These are phyloP conservation scores for Shargacucullia verbasci DNA, from an alignment of 2,888 invertebrate genomes.

Conservation along the genomic window DNA sequence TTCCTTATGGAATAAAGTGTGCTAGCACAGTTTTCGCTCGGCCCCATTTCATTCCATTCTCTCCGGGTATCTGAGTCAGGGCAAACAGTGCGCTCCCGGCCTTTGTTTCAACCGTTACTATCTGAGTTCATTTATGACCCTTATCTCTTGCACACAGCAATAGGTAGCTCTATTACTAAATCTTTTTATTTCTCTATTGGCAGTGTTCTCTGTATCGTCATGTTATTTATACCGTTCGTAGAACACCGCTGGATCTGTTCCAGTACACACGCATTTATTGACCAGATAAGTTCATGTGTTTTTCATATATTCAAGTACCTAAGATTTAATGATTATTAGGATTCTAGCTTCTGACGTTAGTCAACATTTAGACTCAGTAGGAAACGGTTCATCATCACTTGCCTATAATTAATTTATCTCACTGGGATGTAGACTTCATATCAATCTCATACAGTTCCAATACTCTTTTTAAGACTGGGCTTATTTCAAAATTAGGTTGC, in stretches of 20 bases:
- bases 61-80: constrained; percentile 68
- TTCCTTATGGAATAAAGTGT: constrained; percentile 52
- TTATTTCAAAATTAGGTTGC: no score
- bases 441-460: no score
- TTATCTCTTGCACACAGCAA: constrained; percentile 60
- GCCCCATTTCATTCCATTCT: constrained; percentile 60
- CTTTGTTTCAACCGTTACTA: constrained; percentile 68
- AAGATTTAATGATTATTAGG: no score
- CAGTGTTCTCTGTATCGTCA: constrained; percentile 24
- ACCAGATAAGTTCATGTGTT: constrained; percentile 11
- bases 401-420: no score
- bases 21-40: constrained; percentile 62
- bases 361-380: no score
- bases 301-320: no score
- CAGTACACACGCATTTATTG: constrained; percentile 31
- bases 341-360: no score
- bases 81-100: constrained; percentile 66
- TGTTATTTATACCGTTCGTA: constrained; percentile 37
- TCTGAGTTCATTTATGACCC: constrained; percentile 64
- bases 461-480: no score
- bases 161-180: constrained; percentile 44
- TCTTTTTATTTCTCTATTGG: constrained; percentile 50
- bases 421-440: no score
- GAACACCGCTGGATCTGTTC: constrained; percentile 37
- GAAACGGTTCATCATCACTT: no score